These are phyloP conservation scores for Nephrocerus scutellatus DNA, from an alignment of 2,888 invertebrate species.

Conservation along the genomic window DNA sequence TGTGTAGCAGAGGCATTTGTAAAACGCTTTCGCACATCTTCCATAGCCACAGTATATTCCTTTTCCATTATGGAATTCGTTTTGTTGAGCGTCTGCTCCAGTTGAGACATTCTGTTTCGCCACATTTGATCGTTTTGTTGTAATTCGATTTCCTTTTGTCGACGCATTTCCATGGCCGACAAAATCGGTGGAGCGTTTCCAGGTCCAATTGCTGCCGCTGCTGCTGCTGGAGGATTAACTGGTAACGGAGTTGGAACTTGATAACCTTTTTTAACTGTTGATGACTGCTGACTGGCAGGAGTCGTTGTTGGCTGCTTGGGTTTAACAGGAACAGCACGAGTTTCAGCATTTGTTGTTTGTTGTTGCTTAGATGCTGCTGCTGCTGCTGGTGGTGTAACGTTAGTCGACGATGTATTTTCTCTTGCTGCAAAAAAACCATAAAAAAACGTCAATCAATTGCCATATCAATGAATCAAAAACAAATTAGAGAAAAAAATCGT, in stretches of 20 bases:
- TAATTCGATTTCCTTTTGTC: slow-evolving; percentile 54
- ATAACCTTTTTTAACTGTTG: neutral
- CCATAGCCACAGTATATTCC: slow-evolving; percentile 54
- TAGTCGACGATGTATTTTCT: too few species aligned
- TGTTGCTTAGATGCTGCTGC: slow-evolving; percentile 9
- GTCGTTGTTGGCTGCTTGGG: slow-evolving; percentile 14
- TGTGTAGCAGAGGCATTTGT: slow-evolving; percentile 39
- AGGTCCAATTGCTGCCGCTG: slow-evolving; percentile 18
- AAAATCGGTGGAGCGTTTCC: slow-evolving; percentile 29
- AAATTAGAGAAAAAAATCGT: neutral
- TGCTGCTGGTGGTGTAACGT: too few species aligned
- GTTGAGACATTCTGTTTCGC: slow-evolving; percentile 51
- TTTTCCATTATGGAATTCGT: slow-evolving; percentile 53
- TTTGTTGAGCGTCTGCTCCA: slow-evolving; percentile 53
- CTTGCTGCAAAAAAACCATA: slow-evolving; percentile 16
- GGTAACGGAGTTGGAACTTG: slow-evolving; percentile 8
- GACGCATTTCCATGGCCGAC: slow-evolving; percentile 45
- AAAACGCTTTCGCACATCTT: slow-evolving; percentile 45
- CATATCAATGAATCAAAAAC: slow-evolving; percentile 17
- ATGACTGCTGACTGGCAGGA: too few species aligned
- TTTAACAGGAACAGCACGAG: slow-evolving; percentile 19
- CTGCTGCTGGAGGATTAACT: slow-evolving; percentile 1
- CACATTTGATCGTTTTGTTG: slow-evolving; percentile 56
- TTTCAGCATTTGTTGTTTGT: slow-evolving; percentile 18
- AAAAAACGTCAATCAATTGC: slow-evolving; percentile 26